Percentiles rank a stretch among this genome's conserved stretches.
Conservation (phyloP, 2,888 invertebrate species). For the Meta bourneti region DNA sequence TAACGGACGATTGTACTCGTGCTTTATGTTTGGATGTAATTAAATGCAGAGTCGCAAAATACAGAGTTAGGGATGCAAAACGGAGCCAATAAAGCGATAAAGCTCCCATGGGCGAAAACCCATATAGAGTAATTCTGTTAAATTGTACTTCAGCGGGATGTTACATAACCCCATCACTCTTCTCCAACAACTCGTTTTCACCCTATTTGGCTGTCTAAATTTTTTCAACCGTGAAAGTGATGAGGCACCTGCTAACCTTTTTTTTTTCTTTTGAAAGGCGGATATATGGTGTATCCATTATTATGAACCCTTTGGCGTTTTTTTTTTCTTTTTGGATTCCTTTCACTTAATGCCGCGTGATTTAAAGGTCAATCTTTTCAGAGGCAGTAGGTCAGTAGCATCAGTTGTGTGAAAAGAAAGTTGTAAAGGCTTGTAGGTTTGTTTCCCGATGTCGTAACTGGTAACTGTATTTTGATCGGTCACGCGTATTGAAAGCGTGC, state of each 20-base stretch:
- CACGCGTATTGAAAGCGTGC: too few species aligned
- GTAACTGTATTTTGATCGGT: too few species aligned
- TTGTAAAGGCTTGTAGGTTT: too few species aligned
- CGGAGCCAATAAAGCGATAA: constrained; percentile 48
- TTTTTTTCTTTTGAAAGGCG: constrained; percentile 31
- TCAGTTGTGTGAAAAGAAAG: not conserved
- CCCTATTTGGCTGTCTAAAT: constrained; percentile 42
- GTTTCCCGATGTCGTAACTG: too few species aligned
- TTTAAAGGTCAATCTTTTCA: constrained; percentile 43
- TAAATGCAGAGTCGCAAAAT: too few species aligned
- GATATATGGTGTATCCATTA: constrained; percentile 39
- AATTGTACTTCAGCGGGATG: constrained; percentile 20
- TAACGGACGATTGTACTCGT: too few species aligned
- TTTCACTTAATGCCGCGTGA: constrained; percentile 30
- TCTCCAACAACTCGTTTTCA: constrained; percentile 16
- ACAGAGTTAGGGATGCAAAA: not conserved
- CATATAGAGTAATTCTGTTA: constrained; percentile 4
- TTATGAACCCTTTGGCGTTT: constrained; percentile 56
- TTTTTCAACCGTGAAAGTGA: constrained; percentile 72
- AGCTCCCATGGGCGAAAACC: not conserved
- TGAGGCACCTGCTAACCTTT: constrained; percentile 59
- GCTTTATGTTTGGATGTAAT: too few species aligned
- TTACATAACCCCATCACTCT: constrained; percentile 60
- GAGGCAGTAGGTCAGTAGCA: constrained; percentile 31
- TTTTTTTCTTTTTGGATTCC: constrained; percentile 22